Base-by-base conservation (phyloP, 2,888 invertebrate species). In the Diarsia dahlii region DNA sequence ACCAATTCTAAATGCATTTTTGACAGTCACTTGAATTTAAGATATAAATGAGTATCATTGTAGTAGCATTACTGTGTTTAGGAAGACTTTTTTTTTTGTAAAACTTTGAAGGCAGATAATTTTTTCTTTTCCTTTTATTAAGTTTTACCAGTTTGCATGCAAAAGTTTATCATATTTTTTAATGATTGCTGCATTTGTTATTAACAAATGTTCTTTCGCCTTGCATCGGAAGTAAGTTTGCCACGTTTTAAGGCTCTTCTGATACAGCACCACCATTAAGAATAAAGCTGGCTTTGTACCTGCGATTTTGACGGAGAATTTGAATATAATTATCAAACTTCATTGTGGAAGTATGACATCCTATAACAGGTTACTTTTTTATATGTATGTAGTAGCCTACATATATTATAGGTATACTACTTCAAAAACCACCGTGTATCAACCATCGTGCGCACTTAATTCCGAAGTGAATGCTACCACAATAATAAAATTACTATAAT, bases 1-100 rank as follows among this genome's bases (percentile, higher is more conserved):
- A 92, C 91, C 93, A 93, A 94, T 92, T 88, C 88, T 95, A 96
- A 95, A 96, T 95, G 95, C 96, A 95, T 92, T 90, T 88, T 91
- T 90, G 93, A 95, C 95, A 94, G 94, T 95, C 94, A 89, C 89
- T 91, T 93, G 87, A 85, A 86, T 83, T 85, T 81, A 65, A 86
- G 87, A 85, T 82, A 79, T 78, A 84, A 84, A 84, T 89, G 87
- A 86, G 71, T 78, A 90, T 93, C 93, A 95, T 95, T 95, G 95
- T 93, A 92, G 94, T 93, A 95, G 95, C 95, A 94, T 92, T 92
- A 87, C 90, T 71, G 76, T 84, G 73, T 78, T 50, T 69, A 82
- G 90, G 90, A 90, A 91, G 91, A 91, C 91, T 81, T 81, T 70
- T 65, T 28, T 28, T 72, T 65, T 68, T 66, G 15, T 73, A 52